phyloP scores from a whole-genome alignment of 1,140 invertebrate species.

The Geopemphigus sp. region DNA sequence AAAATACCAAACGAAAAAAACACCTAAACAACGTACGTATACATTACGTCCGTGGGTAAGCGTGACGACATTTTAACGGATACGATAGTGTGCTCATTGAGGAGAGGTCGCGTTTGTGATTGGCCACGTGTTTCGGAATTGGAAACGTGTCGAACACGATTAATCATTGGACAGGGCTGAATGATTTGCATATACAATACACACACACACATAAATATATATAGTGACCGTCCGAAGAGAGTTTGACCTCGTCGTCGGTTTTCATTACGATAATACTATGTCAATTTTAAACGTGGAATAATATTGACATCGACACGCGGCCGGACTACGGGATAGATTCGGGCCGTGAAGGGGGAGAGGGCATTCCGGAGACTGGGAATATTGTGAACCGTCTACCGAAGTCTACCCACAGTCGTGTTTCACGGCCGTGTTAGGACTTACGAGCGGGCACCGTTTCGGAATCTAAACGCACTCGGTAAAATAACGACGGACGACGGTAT shows the following conservation, averaged over 20 bases:
- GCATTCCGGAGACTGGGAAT: no score
- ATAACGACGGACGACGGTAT: no score
- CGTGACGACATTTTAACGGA: neutral
- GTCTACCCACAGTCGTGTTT: no score
- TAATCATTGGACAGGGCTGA: neutral
- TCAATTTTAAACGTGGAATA: neutral
- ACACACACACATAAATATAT: neutral
- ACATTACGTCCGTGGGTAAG: no score
- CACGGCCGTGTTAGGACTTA: no score
- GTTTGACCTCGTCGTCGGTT: constrained; percentile 2
- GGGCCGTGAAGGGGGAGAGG: no score
- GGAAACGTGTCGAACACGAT: constrained; percentile 3
- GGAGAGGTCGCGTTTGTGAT: neutral
- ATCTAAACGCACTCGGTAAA: no score
- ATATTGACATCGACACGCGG: no score
- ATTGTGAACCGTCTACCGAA: no score
- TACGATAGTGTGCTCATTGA: neutral
- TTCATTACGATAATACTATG: constrained; percentile 3
- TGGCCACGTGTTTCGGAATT: neutral
- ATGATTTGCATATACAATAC: neutral
- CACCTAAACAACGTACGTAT: no score
- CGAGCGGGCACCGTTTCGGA: no score
- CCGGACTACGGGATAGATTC: no score
- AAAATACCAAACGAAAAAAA: neutral
- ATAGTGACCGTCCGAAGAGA: neutral